A percentile compares a stretch with the other conserved stretches of the same genome.
Evolutionary conservation across 2,797 vertebrate species (phyloP).

Genomic region (Parauchenoglanis punctatus): DNA sequence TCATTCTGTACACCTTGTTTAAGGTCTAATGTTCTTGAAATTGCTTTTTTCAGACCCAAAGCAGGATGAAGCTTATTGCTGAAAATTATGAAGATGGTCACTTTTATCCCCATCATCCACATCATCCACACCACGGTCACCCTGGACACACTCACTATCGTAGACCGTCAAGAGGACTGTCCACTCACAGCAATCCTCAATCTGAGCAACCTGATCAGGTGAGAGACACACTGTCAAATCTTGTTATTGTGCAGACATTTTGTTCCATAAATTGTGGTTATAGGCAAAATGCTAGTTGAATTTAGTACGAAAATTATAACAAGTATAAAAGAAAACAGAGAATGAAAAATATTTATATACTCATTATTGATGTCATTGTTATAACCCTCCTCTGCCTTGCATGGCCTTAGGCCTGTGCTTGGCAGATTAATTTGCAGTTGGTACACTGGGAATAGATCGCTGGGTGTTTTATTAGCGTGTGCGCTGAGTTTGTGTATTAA

Average conservation of each 20-base stretch:
- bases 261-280: neutral
- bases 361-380: neutral
- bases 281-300: neutral
- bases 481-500: constrained; percentile 14
- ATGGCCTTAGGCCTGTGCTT: neutral
- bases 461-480: constrained; percentile 26
- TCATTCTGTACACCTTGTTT: neutral
- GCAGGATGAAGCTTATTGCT: constrained; percentile 93
- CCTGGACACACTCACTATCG: constrained; percentile 85
- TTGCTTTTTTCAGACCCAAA: constrained; percentile 82
- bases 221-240: constrained; percentile 41
- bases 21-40: neutral
- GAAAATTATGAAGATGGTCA: constrained; percentile 92
- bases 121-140: constrained; percentile 78
- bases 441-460: neutral
- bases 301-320: neutral
- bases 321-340: neutral
- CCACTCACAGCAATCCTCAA: constrained; percentile 83
- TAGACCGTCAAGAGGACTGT: constrained; percentile 66
- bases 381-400: neutral
- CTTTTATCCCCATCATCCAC: constrained; percentile 81
- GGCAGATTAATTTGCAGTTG: neutral
- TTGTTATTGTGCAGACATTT: neutral
- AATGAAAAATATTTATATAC: neutral
- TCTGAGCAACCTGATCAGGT: constrained; percentile 85